Evolutionary conservation across 23 tunicate genomes (phyloP).

Genomic region (Trididemnum miniatum): DNA sequence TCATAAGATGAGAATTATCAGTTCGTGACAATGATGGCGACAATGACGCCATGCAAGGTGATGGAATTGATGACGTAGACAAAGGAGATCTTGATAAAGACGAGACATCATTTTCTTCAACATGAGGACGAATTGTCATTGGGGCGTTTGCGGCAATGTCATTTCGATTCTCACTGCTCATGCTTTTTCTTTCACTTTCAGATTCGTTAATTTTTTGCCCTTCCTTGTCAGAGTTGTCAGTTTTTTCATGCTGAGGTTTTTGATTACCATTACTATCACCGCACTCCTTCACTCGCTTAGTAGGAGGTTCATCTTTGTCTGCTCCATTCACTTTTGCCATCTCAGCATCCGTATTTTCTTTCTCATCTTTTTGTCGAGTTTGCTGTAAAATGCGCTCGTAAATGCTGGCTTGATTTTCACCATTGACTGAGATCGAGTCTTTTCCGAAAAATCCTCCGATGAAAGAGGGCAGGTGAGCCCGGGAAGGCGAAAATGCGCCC

Average conservation of each 20-base stretch:
- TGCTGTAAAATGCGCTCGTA: slow-evolving; percentile 15
- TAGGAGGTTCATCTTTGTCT: slow-evolving; percentile 11
- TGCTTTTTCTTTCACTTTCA: not conserved
- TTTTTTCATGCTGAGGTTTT: not conserved
- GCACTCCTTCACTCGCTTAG: not conserved
- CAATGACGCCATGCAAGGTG: slow-evolving; percentile 15
- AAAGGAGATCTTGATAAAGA: not conserved
- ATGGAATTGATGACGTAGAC: slow-evolving; percentile 22
- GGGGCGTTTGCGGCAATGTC: not conserved
- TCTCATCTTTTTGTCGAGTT: not conserved
- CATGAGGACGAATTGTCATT: slow-evolving; percentile 3
- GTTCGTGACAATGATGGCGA: not conserved
- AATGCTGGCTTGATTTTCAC: not conserved
- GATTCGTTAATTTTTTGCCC: not conserved
- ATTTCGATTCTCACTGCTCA: not conserved
- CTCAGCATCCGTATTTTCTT: not conserved
- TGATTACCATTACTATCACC: not conserved
- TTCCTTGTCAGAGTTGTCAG: not conserved
- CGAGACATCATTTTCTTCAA: not conserved
- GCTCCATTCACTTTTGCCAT: not conserved
- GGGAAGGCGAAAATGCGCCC: slow-evolving; percentile 44
- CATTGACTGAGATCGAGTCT: not conserved
- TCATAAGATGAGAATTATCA: not conserved
- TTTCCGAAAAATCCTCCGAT: slow-evolving; percentile 52
- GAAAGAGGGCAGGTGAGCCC: slow-evolving; percentile 61